Conservation (phyloP, 2,888 invertebrate genomes). For the Aphidoletes aphidimyza region DNA sequence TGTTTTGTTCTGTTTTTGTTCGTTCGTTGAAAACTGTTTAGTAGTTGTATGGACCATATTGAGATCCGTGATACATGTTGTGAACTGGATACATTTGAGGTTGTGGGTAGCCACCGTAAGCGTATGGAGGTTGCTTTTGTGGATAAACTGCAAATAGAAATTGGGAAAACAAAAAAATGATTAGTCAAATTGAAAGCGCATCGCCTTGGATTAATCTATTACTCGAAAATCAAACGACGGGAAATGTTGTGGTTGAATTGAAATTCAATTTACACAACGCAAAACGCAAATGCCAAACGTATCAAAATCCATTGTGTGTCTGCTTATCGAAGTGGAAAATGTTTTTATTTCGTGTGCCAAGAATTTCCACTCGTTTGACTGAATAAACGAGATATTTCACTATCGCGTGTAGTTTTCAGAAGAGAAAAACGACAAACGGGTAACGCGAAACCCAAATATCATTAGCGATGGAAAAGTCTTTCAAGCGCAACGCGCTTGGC, state of each 20-base stretch:
- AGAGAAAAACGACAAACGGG: not conserved
- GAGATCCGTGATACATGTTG: constrained; percentile 86
- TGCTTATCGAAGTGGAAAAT: constrained; percentile 18
- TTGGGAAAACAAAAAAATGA: not conserved
- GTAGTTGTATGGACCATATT: constrained; percentile 94
- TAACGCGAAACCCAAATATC: not conserved
- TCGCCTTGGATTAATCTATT: not conserved
- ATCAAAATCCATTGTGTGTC: too few species aligned
- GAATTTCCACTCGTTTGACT: constrained; percentile 3
- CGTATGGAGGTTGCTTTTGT: constrained; percentile 92
- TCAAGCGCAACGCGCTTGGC: not conserved
- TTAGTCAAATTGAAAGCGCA: not conserved
- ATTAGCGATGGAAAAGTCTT: constrained; percentile 8
- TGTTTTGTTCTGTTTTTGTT: not conserved
- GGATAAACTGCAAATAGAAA: constrained; percentile 81
- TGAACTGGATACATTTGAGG: constrained; percentile 87
- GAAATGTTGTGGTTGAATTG: not conserved
- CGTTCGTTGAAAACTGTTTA: constrained; percentile 67
- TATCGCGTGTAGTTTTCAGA: not conserved
- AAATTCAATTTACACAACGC: constrained; percentile 22
- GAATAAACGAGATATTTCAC: not conserved
- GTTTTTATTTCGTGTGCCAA: not conserved
- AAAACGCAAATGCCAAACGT: not conserved
- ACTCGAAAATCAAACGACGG: not conserved
- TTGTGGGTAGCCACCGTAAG: constrained; percentile 87